Evolutionary conservation across 2,797 vertebrate species (phyloP), one percentile per base, ranked within the genome.

Genomic region (Periparus ater): DNA sequence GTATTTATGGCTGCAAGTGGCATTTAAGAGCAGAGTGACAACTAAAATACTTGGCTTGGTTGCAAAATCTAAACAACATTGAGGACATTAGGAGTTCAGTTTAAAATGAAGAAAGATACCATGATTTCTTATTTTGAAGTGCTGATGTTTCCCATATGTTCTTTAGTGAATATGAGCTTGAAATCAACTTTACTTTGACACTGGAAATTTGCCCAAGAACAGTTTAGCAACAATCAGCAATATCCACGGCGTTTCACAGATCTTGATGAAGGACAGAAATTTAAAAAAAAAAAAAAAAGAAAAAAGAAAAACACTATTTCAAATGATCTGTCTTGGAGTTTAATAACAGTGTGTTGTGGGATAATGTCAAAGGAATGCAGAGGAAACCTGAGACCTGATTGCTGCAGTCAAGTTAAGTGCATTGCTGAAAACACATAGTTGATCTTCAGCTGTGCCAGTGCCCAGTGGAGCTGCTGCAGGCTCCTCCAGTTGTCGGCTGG

Each of bases 1-100:
- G 3, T 86, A 91, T 95, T 96, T 93, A 89, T 92, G 51, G 70
- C 82, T 93, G 58, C 79, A 85, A 89, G 91, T 88, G 91, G 84
- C 94, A 90, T 89, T 96, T 97, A 96, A 94, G 90, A 96, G 84
- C 26, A 79, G 85, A 91, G 94, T 97, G 96, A 97, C 91, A 89
- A 62, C 86, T 88, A 70, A 96, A 95, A 88, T 84, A 75, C 84
- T 95, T 89, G 77, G 79, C 91, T 93, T 60, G 42, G 60, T 90
- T 94, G 83, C 66, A 82, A 78, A 82, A 77, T 51, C 87, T 72
- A 93, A 94, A 91, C 88, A 83, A 44, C 54, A 29, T 1, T 38
- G 83, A 77, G 77, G 86, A 92, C 73, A 45, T 63, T 74, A 67
- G 71, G 61, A 84, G 66, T 74, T 81, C 66, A 50, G 45, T 77